A percentile compares a stretch with the other conserved stretches of the same genome.
These are phyloP conservation scores for Enteromius treurensis DNA, from an alignment of 2,797 vertebrate genomes.

Conservation along the genomic window DNA sequence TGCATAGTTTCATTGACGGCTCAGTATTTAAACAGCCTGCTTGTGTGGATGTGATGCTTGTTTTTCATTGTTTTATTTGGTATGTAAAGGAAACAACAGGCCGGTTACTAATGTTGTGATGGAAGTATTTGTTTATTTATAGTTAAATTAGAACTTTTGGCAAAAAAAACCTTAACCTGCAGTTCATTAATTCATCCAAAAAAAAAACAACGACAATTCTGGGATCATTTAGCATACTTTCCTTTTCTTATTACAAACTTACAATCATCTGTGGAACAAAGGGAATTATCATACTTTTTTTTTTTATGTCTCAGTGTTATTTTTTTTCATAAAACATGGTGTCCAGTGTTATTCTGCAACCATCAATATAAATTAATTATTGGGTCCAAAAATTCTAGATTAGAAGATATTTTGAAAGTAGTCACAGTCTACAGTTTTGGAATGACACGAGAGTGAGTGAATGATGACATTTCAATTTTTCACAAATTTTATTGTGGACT, in stretches of 20 bases:
- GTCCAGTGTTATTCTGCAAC: not conserved
- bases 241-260: not conserved
- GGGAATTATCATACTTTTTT: not conserved
- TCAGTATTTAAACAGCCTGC: not conserved
- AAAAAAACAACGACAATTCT: not conserved
- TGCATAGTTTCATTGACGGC: conserved; percentile 18
- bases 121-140: conserved; percentile 25
- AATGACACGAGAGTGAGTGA: not conserved
- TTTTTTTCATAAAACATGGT: not conserved
- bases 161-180: not conserved
- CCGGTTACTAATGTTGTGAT: not conserved
- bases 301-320: not conserved
- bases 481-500: not conserved
- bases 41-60: conserved; percentile 26
- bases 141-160: not conserved
- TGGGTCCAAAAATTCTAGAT: not conserved
- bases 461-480: not conserved
- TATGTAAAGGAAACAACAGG: conserved; percentile 48
- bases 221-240: not conserved
- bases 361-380: not conserved
- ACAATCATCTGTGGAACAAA: not conserved
- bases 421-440: not conserved
- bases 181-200: not conserved
- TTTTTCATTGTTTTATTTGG: not conserved
- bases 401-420: not conserved